phyloP scores from a whole-genome alignment of 2,888 invertebrate genomes.

The Drosophila colorata region DNA sequence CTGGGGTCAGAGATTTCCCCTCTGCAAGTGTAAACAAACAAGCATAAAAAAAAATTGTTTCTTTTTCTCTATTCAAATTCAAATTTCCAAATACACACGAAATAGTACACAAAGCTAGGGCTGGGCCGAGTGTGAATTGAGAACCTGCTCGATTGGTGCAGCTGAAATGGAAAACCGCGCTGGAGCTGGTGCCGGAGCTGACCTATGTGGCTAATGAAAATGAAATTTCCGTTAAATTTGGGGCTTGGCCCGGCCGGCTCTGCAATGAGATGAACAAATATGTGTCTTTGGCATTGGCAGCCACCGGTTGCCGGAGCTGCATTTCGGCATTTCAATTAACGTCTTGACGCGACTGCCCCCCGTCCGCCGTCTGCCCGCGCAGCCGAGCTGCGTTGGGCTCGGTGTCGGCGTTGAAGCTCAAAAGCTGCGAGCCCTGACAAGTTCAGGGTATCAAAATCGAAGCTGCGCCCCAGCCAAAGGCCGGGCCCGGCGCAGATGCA shows the following conservation, averaged over 20 bases:
- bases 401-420: slow-evolving; percentile 16
- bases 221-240: slow-evolving; percentile 8
- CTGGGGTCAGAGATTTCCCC: no score
- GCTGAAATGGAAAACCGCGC: no score
- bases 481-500: slow-evolving; percentile 3
- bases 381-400: slow-evolving; percentile 16
- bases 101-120: no score
- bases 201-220: slow-evolving; percentile 13
- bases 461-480: neutral
- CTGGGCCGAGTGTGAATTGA: no score
- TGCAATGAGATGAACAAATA: slow-evolving; percentile 9
- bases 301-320: slow-evolving; percentile 17
- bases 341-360: slow-evolving; percentile 10
- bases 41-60: no score
- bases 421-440: slow-evolving; percentile 3
- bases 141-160: no score
- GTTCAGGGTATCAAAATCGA: slow-evolving; percentile 17
- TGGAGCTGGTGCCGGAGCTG: neutral
- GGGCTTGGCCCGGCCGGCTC: no score
- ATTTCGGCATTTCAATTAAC: slow-evolving; percentile 50
- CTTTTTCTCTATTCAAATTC: no score
- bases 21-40: no score
- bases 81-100: no score
- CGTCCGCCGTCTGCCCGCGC: neutral
- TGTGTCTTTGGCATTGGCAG: slow-evolving; percentile 20